Conservation (phyloP, 2,888 invertebrate species). For the Creontiades dilutus region DNA sequence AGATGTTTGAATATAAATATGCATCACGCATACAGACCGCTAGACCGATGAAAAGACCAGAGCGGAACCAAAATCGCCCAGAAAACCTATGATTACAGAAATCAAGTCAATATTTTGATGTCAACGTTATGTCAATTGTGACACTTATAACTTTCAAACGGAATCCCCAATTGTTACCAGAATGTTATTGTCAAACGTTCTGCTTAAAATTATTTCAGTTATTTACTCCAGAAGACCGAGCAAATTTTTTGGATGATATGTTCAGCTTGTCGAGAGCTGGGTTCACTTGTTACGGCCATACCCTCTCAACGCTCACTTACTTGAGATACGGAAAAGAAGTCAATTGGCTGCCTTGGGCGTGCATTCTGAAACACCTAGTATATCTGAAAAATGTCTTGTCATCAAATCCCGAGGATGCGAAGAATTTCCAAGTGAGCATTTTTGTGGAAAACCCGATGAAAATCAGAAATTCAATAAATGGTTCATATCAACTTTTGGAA, state of each 20-base stretch:
- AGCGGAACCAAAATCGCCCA: no score
- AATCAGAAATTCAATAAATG: neutral
- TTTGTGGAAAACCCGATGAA: neutral
- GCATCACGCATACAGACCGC: no score
- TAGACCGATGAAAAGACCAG: no score
- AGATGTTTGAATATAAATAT: no score
- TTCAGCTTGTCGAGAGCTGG: conserved; percentile 89
- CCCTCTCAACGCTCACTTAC: conserved; percentile 86
- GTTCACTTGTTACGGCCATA: conserved; percentile 83
- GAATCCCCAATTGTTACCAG: no score
- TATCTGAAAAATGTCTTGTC: conserved; percentile 56
- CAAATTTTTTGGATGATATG: conserved; percentile 89
- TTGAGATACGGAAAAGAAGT: conserved; percentile 82
- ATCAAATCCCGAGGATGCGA: neutral
- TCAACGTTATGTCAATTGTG: no score
- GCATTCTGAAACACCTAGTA: conserved; percentile 31
- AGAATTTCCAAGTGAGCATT: conserved; percentile 38
- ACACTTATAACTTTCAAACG: no score
- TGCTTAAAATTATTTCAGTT: conserved; percentile 72
- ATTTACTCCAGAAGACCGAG: conserved; percentile 82
- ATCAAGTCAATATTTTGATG: no score
- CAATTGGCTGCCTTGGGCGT: conserved; percentile 88
- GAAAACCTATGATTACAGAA: no score
- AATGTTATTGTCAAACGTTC: neutral
- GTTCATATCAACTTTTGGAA: no score